A percentile compares a stretch with the other conserved stretches of the same genome.
Conservation (phyloP, 2,797 vertebrate genomes). For the Anguilla pacifica region DNA sequence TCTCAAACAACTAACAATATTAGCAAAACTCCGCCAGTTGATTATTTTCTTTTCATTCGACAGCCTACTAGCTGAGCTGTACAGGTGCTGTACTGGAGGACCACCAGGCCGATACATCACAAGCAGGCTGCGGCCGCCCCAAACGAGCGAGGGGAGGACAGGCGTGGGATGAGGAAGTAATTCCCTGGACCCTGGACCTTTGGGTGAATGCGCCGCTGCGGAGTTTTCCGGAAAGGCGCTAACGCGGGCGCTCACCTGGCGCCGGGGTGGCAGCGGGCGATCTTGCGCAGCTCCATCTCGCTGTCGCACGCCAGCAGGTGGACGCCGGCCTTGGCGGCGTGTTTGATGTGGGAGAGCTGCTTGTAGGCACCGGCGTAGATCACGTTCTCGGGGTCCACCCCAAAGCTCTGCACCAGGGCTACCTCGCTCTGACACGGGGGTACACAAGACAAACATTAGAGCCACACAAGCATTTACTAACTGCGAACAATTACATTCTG, state of each 20-base stretch:
- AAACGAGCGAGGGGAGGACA: not conserved
- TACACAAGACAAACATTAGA: not conserved
- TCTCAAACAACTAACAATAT: no score
- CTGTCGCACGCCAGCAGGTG: slow-evolving; percentile 90
- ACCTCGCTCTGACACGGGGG: slow-evolving; percentile 80
- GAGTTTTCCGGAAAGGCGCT: not conserved
- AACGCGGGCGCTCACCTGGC: slow-evolving; percentile 81
- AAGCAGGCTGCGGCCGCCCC: not conserved
- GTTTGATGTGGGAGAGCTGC: slow-evolving; percentile 93
- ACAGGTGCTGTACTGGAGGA: not conserved
- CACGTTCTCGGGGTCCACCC: slow-evolving; percentile 88
- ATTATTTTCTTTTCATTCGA: no score
- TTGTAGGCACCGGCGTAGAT: slow-evolving; percentile 92
- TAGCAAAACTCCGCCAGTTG: no score
- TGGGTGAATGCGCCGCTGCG: not conserved
- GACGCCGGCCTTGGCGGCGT: slow-evolving; percentile 87
- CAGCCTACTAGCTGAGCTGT: not conserved
- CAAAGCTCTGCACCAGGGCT: slow-evolving; percentile 84
- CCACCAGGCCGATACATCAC: not conserved
- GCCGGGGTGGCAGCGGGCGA: slow-evolving; percentile 87
- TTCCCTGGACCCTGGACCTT: not conserved
- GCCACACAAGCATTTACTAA: not conserved
- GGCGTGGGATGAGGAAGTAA: not conserved
- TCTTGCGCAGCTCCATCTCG: slow-evolving; percentile 91
- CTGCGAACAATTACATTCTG: not conserved